Percentiles rank a stretch among this genome's conserved stretches.
These are phyloP conservation scores for Stichodactyla helianthus DNA, from an alignment of 64 coral and sea anemone genomes.

Conservation along the genomic window DNA sequence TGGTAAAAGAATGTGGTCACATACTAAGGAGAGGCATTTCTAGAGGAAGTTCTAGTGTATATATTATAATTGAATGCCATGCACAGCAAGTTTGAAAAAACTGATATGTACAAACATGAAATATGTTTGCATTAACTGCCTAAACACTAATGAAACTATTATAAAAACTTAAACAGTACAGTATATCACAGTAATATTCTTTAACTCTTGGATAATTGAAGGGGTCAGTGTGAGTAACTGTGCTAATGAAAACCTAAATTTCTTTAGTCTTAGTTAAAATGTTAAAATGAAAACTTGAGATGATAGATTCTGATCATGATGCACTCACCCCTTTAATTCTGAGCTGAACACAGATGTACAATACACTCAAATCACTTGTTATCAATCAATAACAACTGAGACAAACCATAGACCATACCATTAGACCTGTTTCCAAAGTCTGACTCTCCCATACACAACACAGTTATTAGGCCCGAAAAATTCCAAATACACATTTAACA, in stretches of 20 bases:
- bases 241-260: background rate
- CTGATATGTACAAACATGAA: slow-evolving; percentile 1
- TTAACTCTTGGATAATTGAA: background rate
- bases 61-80: background rate
- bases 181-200: background rate
- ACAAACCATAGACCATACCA: background rate
- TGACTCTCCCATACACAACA: background rate
- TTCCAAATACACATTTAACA: slow-evolving; percentile 1
- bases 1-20: background rate
- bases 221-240: background rate
- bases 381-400: background rate
- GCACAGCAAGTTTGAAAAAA: background rate
- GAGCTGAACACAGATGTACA: background rate
- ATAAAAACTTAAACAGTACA: slow-evolving; percentile 9
- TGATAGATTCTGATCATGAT: background rate
- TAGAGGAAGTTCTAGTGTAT: background rate
- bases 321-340: background rate
- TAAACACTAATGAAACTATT: background rate
- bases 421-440: background rate
- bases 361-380: slow-evolving; percentile 9
- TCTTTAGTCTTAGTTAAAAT: no score
- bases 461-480: background rate
- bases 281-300: background rate
- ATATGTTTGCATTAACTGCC: slow-evolving; percentile 4
- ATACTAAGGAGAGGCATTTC: background rate